Evolutionary conservation across 2,888 invertebrate species (phyloP), one percentile per base, ranked within the genome.

Genomic region (Acrobasis repandana): DNA sequence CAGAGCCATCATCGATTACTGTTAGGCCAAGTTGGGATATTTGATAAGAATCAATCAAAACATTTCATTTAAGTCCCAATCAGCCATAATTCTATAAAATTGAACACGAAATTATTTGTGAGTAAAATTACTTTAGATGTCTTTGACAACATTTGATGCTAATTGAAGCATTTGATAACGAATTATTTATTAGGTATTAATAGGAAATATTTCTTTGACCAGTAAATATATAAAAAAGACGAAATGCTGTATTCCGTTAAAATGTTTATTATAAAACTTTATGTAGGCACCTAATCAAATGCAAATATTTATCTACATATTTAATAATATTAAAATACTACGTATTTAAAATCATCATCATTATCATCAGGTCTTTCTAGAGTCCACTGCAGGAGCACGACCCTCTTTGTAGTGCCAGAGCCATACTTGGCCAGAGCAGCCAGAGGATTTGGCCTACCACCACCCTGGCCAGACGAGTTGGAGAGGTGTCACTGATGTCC

Each of bases 71-170:
- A 1, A 50, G 28, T 33, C 11, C 2, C 28, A 28, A n/a, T 28
- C 3, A 16, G 11, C 14, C 8, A 6, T 28, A 50, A 50, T 28
- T 50, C 11, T 8, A 20, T 50, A 14, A 50, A 48, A 50, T n/a
- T 50, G 6, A 28, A 50, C 3, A 6, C 9, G 14, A 28, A 50
- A 50, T 28, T 4, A 50, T 28, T 50, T 28, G n/a, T 11, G n/a
- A 50, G 28, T 50, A 33, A 18, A 28, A 50, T 18, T 33, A 28
- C 50, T 50, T 49, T 14, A 3, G 20, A 49, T 49, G 28, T 28
- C 50, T 43, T 56, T 43, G 38, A 56, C 8, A 43, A 56, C 43
- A 56, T 56, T 56, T 56, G 18, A 38, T 43, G 18, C 20, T 56
- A 56, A 38, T 56, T 10, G 43, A 43, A 15, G 18, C 18, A 38